These are phyloP conservation scores for Mimumesa dahlbomi DNA, from an alignment of 2,888 invertebrate genomes.

Conservation along the genomic window DNA sequence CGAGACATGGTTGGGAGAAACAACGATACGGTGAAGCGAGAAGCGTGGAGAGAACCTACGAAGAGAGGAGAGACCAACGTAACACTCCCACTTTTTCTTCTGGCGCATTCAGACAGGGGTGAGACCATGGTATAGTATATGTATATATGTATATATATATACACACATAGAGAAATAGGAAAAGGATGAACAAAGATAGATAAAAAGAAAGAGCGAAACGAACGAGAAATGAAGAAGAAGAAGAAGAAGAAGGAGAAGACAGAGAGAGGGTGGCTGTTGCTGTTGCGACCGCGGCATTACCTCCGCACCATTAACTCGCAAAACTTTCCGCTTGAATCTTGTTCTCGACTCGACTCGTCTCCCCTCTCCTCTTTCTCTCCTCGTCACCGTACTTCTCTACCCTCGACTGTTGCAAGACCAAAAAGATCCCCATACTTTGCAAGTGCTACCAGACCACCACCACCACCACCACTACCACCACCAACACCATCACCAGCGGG, in stretches of 20 bases:
- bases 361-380: slow-evolving; percentile 28
- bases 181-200: slow-evolving; percentile 27
- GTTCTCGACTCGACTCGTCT: slow-evolving; percentile 75
- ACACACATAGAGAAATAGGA: background rate
- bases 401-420: slow-evolving; percentile 63
- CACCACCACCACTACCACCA: too few relatives aligned
- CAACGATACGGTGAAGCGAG: slow-evolving; percentile 2
- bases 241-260: slow-evolving; percentile 31
- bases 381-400: slow-evolving; percentile 41
- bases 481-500: too few relatives aligned
- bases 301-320: slow-evolving; percentile 80
- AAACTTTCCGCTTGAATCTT: slow-evolving; percentile 80
- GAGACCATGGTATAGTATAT: too few relatives aligned
- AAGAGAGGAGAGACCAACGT: background rate
- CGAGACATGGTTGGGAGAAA: slow-evolving; percentile 35
- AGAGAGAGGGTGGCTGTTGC: slow-evolving; percentile 73
- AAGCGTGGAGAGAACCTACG: background rate
- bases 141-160: too few relatives aligned
- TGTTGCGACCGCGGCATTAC: slow-evolving; percentile 79
- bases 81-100: slow-evolving; percentile 9
- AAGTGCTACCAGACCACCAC: slow-evolving; percentile 67
- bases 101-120: too few relatives aligned
- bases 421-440: slow-evolving; percentile 76
- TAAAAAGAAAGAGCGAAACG: slow-evolving; percentile 45
- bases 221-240: slow-evolving; percentile 47